Percentiles rank a stretch among this genome's conserved stretches.
Evolutionary conservation across 2,113 vertebrate species (phyloP).

Genomic region (Paraplagusia blochii): DNA sequence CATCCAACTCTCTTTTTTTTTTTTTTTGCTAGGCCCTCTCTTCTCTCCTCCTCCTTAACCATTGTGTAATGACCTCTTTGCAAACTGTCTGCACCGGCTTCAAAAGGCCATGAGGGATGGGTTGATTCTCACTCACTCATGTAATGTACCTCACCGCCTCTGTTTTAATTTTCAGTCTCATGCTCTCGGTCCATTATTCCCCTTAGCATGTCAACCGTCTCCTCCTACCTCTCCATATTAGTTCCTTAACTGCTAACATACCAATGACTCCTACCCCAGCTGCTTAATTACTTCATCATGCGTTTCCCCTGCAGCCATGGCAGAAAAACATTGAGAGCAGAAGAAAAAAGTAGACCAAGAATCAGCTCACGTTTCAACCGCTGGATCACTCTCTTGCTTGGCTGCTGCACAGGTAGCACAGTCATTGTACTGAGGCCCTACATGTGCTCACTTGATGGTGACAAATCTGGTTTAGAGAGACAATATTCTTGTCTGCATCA

Average conservation of each 20-base stretch:
- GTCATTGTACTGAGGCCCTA: constrained; percentile 33
- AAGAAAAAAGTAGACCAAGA: constrained; percentile 41
- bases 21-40: constrained; percentile 22
- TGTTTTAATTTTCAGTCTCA: constrained; percentile 19
- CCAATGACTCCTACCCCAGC: constrained; percentile 16
- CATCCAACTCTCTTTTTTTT: constrained; percentile 12
- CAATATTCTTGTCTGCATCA: not conserved
- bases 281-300: constrained; percentile 62
- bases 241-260: constrained; percentile 14
- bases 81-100: constrained; percentile 45
- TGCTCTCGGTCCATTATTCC: constrained; percentile 12
- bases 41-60: constrained; percentile 36
- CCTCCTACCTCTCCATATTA: constrained; percentile 23
- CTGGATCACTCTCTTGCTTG: constrained; percentile 42
- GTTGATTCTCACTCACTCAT: constrained; percentile 41
- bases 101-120: constrained; percentile 38
- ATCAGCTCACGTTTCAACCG: constrained; percentile 66
- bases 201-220: constrained; percentile 16
- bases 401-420: constrained; percentile 48
- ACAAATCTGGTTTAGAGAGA: constrained; percentile 9
- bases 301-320: constrained; percentile 37
- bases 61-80: constrained; percentile 69
- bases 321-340: constrained; percentile 41
- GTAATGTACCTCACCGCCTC: constrained; percentile 28
- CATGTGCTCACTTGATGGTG: constrained; percentile 31